Evolutionary conservation across 2,113 vertebrate genomes (phyloP).

Genomic region (Emydura subglobosa): DNA sequence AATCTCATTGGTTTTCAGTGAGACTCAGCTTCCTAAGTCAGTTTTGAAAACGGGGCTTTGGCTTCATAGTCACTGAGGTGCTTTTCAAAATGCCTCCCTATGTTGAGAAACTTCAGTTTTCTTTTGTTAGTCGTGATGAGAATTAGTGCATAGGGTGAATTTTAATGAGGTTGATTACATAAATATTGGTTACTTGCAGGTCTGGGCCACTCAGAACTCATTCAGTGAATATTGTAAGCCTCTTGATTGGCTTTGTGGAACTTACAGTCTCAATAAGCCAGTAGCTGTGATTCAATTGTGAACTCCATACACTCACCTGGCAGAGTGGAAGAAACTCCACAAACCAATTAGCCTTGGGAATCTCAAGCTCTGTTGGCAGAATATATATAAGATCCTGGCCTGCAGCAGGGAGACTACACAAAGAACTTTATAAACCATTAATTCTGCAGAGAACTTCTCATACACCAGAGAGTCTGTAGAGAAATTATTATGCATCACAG

Average conservation of each 20-base stretch:
- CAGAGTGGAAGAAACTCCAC: background rate
- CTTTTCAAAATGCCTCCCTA: background rate
- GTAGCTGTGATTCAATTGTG: background rate
- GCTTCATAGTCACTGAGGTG: background rate
- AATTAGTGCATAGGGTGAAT: background rate
- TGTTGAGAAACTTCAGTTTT: background rate
- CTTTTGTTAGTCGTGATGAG: background rate
- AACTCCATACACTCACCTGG: background rate
- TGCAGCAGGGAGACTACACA: background rate
- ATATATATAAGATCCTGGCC: background rate
- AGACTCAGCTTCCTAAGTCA: background rate
- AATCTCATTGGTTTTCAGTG: accelerated
- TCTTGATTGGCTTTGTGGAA: accelerated
- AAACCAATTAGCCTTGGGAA: slow-evolving; percentile 42
- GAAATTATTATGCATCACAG: background rate
- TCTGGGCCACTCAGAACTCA: background rate
- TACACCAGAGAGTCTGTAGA: background rate
- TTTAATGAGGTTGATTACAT: background rate
- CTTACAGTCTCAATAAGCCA: accelerated
- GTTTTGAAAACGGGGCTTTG: background rate
- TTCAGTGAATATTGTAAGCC: background rate
- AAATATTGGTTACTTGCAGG: background rate
- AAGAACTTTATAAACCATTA: slow-evolving; percentile 34
- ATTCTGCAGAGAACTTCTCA: slow-evolving; percentile 50
- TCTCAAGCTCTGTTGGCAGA: background rate